phyloP scores from a whole-genome alignment of 2,113 vertebrate genomes.

The Hemiprocne comata region DNA sequence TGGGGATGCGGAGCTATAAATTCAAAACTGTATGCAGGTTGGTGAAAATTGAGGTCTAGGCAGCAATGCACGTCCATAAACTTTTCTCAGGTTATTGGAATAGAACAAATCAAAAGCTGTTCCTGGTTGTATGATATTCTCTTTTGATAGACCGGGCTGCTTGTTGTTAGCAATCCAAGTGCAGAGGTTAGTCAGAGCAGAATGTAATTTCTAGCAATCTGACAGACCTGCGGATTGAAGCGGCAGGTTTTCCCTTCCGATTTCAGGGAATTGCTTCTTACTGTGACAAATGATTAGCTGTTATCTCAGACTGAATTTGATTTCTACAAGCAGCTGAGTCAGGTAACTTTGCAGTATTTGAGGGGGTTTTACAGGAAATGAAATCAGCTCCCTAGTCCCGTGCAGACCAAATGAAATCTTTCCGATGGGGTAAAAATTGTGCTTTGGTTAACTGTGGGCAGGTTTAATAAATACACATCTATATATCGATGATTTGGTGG shows the following conservation, averaged over 20 bases:
- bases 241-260: slow-evolving; percentile 89
- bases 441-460: slow-evolving; percentile 84
- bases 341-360: slow-evolving; percentile 88
- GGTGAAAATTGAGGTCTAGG: slow-evolving; percentile 82
- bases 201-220: slow-evolving; percentile 96
- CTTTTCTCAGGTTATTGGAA: slow-evolving; percentile 86
- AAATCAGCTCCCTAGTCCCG: slow-evolving; percentile 83
- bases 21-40: slow-evolving; percentile 77
- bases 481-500: not conserved
- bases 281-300: slow-evolving; percentile 98
- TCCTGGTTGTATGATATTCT: slow-evolving; percentile 84
- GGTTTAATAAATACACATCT: slow-evolving; percentile 50
- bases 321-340: slow-evolving; percentile 95
- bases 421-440: slow-evolving; percentile 83
- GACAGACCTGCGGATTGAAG: slow-evolving; percentile 92
- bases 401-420: slow-evolving; percentile 85
- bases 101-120: slow-evolving; percentile 84
- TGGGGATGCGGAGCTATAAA: slow-evolving; percentile 71
- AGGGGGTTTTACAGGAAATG: slow-evolving; percentile 86
- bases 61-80: slow-evolving; percentile 82
- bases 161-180: slow-evolving; percentile 85
- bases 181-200: slow-evolving; percentile 86
- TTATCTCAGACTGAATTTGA: slow-evolving; percentile 96
- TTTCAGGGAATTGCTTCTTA: slow-evolving; percentile 98
- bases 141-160: slow-evolving; percentile 85